These are phyloP conservation scores for Mystacides longicornis DNA, from an alignment of 2,888 invertebrate genomes.

Conservation along the genomic window DNA sequence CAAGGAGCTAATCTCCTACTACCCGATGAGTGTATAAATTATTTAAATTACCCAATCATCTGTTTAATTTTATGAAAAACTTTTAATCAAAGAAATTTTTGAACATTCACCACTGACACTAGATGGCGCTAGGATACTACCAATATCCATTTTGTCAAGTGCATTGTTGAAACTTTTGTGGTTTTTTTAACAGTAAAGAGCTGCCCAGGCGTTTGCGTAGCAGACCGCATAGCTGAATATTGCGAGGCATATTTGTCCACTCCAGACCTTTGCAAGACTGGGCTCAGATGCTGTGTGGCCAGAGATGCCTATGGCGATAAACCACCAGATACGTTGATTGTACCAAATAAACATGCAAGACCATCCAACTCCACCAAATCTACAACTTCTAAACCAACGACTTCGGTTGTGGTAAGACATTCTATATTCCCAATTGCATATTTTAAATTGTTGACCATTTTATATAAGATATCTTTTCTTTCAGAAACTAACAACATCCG, in stretches of 20 bases:
- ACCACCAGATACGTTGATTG: conserved; percentile 63
- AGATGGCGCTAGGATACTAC: too few species aligned
- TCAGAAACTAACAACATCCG: conserved; percentile 26
- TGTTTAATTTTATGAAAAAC: too few species aligned
- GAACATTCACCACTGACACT: too few species aligned
- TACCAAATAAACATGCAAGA: conserved; percentile 49
- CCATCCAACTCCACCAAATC: conserved; percentile 36
- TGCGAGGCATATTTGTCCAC: conserved; percentile 78
- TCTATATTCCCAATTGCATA: background rate
- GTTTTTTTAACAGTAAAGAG: conserved; percentile 44
- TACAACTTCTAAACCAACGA: conserved; percentile 34
- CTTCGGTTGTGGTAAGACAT: conserved; percentile 28
- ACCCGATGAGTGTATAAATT: too few species aligned
- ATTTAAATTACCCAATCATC: too few species aligned
- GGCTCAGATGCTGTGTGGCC: conserved; percentile 75
- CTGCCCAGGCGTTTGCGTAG: conserved; percentile 80
- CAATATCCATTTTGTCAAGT: too few species aligned
- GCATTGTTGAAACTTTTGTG: too few species aligned
- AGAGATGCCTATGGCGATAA: conserved; percentile 65
- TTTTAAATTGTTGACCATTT: background rate
- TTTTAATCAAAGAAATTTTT: too few species aligned
- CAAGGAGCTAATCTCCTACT: too few species aligned
- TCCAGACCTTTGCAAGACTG: conserved; percentile 63
- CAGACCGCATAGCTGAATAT: conserved; percentile 72
- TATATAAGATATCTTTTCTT: background rate